Evolutionary conservation across 2,888 invertebrate species (phyloP).

Genomic region (Maniola hyperantus): DNA sequence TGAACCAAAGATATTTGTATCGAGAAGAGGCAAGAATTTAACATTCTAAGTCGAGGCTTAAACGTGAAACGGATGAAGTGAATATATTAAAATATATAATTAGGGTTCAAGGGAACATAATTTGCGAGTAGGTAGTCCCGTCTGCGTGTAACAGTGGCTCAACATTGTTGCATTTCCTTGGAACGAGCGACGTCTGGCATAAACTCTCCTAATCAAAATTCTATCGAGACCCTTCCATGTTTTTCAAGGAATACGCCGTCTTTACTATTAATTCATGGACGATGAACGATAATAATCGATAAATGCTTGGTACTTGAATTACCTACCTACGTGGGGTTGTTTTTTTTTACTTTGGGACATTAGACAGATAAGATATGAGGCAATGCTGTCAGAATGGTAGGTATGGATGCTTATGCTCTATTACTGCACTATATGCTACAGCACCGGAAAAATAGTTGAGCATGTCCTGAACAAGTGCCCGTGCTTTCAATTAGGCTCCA

Average conservation of each 20-base stretch:
- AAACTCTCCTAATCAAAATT: conserved; percentile 66
- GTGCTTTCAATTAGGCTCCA: too few species aligned
- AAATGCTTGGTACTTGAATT: conserved; percentile 24
- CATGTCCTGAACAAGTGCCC: too few species aligned
- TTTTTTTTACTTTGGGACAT: background rate
- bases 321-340: background rate
- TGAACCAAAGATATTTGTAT: conserved; percentile 13
- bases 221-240: conserved; percentile 56
- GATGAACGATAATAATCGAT: conserved; percentile 47
- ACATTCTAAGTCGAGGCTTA: conserved; percentile 50
- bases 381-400: conserved; percentile 53
- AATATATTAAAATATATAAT: conserved; percentile 78
- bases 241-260: conserved; percentile 46
- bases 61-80: conserved; percentile 60
- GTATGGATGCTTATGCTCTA: conserved; percentile 48
- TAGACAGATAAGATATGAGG: background rate
- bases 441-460: too few species aligned
- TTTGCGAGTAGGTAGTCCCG: conserved; percentile 54
- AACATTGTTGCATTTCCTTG: conserved; percentile 64
- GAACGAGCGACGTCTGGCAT: conserved; percentile 59
- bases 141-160: conserved; percentile 52
- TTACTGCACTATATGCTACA: too few species aligned
- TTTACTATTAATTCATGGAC: conserved; percentile 45
- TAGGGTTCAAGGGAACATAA: conserved; percentile 60
- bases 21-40: conserved; percentile 48